Evolutionary conservation across 2,113 vertebrate species (phyloP), one percentile per base, ranked within the genome.

Genomic region (Bagarius yarrelli): DNA sequence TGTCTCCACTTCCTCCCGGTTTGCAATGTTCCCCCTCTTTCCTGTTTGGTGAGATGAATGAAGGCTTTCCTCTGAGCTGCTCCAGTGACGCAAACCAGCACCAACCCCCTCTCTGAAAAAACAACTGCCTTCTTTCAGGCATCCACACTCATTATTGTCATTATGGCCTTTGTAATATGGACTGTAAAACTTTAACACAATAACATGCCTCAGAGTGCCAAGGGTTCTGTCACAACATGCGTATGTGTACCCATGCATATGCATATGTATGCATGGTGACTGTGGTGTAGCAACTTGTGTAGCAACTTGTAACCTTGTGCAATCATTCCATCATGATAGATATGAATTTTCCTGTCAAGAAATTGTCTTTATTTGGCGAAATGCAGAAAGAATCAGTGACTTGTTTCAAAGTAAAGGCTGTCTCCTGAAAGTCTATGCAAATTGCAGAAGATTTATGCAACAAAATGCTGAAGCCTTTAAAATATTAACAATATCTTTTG

Each of bases 31-130:
- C 44, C 79, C 72, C 74, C 40, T 63, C 44, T 72, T 83, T 87
- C 86, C 87, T 87, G 81, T 87, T 87, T 87, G 66, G 30, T 34
- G 27, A 80, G 73, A 80, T 87, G 87, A 85, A 88, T 83, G 78
- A 61, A 81, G 57, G 74, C 77, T 84, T 85, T 88, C 82, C 85
- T 83, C 76, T 36, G 69, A 60, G 59, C 69, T 74, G 64, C 52
- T 74, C 63, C 56, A 52, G 34, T 83, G 84, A 84, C 66, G 74
- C 60, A 82, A 74, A 40, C 56, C 59, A 18, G n/a, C 76, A 40
- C 60, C 55, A 34, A 56, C 56, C 60, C 78, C 78, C 14, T 63
- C 73, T 60, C 69, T 23, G 79, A 82, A 59, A 76, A 76, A 76
- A 82, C 60, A 59, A 72, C 79, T 70, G 72, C 53, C 44, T 83